These are phyloP conservation scores for Thelaira solivaga DNA, from an alignment of 2,888 invertebrate species.

Conservation along the genomic window DNA sequence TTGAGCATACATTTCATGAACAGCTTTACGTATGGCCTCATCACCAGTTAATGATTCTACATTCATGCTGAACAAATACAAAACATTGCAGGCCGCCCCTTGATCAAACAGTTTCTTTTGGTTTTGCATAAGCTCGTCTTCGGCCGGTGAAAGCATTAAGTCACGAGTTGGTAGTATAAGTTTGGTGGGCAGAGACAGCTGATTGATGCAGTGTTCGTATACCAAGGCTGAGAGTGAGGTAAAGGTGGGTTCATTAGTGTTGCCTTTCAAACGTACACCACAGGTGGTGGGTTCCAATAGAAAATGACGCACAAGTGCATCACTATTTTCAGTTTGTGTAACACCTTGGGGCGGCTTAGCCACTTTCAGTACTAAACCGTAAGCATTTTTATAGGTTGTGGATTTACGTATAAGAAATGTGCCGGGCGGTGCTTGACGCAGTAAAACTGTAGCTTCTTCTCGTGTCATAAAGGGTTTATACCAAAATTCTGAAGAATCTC, in stretches of 20 bases:
- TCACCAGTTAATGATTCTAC: conserved; percentile 95
- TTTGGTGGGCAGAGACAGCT: conserved; percentile 95
- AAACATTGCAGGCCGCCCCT: conserved; percentile 93
- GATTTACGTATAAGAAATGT: conserved; percentile 98
- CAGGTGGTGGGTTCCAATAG: conserved; percentile 97
- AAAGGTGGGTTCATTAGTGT: conserved; percentile 97
- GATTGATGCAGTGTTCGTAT: conserved; percentile 97
- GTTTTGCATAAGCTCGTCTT: conserved; percentile 63
- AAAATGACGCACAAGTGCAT: conserved; percentile 95
- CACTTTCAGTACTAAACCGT: conserved; percentile 95
- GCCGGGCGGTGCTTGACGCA: conserved; percentile 91
- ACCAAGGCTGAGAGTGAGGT: conserved; percentile 97
- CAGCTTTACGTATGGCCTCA: conserved; percentile 88
- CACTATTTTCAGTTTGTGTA: conserved; percentile 77
- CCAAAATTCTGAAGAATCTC: conserved; percentile 97
- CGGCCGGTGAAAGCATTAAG: conserved; percentile 58
- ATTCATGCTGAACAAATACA: conserved; percentile 91
- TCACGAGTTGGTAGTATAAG: conserved; percentile 84
- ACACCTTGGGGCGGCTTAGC: conserved; percentile 88
- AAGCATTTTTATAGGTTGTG: conserved; percentile 84
- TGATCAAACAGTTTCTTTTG: conserved; percentile 79
- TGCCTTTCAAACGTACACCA: conserved; percentile 96
- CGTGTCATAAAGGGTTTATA: conserved; percentile 96
- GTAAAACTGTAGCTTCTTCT: conserved; percentile 94
- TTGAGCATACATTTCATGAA: conserved; percentile 81